These are phyloP conservation scores for Pipistrellus nathusii DNA, from an alignment of 2,797 vertebrate species.

Conservation along the genomic window DNA sequence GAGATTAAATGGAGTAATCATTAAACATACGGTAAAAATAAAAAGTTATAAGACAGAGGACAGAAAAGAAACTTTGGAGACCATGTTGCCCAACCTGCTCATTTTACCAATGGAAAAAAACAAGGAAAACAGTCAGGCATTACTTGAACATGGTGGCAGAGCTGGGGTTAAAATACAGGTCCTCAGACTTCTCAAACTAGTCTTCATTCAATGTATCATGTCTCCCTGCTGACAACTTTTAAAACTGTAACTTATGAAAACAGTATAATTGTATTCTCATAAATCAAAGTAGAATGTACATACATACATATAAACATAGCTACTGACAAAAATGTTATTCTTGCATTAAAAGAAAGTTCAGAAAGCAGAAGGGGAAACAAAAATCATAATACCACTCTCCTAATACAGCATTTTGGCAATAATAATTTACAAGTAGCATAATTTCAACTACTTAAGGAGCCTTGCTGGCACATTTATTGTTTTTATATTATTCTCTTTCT, in stretches of 20 bases:
- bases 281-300: slow-evolving; percentile 3
- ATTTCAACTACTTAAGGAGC: neutral
- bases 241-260: slow-evolving; percentile 34
- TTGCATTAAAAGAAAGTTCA: neutral
- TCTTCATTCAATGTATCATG: neutral
- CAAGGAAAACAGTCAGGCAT: neutral
- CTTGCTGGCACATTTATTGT: neutral
- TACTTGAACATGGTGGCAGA: neutral
- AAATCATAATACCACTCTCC: neutral
- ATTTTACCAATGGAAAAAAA: slow-evolving; percentile 20
- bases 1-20: slow-evolving; percentile 42
- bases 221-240: slow-evolving; percentile 27
- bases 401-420: neutral
- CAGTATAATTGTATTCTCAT: neutral
- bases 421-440: neutral
- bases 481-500: slow-evolving; percentile 11
- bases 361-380: neutral
- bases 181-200: neutral
- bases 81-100: neutral
- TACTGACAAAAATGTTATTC: slow-evolving; percentile 18
- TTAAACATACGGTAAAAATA: slow-evolving; percentile 47
- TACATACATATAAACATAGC: neutral
- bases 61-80: neutral
- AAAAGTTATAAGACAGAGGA: neutral
- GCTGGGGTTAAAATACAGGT: slow-evolving; percentile 16